Percentiles rank a stretch among this genome's conserved stretches.
Evolutionary conservation across 2,888 invertebrate genomes (phyloP).

Genomic region (Sericinus montela): DNA sequence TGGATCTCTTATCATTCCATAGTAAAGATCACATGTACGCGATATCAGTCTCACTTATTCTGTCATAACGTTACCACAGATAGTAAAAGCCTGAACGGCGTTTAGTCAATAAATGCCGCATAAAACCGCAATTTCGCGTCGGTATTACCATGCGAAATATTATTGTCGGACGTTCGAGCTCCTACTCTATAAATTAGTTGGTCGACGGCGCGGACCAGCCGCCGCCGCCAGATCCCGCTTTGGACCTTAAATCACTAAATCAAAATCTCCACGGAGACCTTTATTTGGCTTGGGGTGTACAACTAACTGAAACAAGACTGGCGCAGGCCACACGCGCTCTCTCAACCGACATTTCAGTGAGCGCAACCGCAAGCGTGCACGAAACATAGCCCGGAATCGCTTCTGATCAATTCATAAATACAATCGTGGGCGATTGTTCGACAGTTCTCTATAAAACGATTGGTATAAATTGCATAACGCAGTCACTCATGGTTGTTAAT

Average conservation of each 20-base stretch:
- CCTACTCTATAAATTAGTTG: slow-evolving; percentile 52
- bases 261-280: slow-evolving; percentile 51
- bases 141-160: slow-evolving; percentile 38
- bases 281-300: slow-evolving; percentile 42
- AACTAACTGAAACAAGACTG: slow-evolving; percentile 38
- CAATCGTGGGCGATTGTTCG: slow-evolving; percentile 6
- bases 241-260: slow-evolving; percentile 44
- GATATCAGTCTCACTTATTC: slow-evolving; percentile 77
- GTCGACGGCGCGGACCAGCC: slow-evolving; percentile 58
- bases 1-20: slow-evolving; percentile 39
- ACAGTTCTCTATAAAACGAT: too few species aligned
- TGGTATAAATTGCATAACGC: too few species aligned
- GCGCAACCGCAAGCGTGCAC: slow-evolving; percentile 42
- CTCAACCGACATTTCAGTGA: slow-evolving; percentile 31
- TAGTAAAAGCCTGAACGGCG: slow-evolving; percentile 41
- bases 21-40: slow-evolving; percentile 62
- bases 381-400: slow-evolving; percentile 51
- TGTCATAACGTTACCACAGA: slow-evolving; percentile 73
- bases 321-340: slow-evolving; percentile 22
- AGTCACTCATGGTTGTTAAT: background rate
- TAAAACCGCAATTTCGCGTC: slow-evolving; percentile 26
- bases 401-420: slow-evolving; percentile 5
- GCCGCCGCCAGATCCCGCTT: slow-evolving; percentile 40
- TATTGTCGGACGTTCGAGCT: slow-evolving; percentile 37
- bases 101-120: slow-evolving; percentile 43